These are phyloP conservation scores for Eupithecia pulchellata DNA, from an alignment of 2,888 invertebrate species.

Conservation along the genomic window DNA sequence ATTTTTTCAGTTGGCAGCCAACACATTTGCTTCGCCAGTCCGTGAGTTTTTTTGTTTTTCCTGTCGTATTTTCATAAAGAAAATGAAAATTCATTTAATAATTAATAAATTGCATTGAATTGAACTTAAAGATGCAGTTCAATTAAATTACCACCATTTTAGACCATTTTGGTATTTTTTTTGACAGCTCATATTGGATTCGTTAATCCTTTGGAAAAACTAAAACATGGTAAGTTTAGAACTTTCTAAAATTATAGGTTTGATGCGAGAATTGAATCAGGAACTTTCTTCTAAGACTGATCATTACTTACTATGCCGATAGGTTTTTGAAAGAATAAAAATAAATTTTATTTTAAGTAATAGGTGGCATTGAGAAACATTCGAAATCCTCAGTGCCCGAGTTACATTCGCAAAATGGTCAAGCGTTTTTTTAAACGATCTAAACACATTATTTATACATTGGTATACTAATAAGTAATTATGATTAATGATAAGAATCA, in stretches of 20 bases:
- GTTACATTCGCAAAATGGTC: too few species aligned
- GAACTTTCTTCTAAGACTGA: not conserved
- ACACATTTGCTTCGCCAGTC: not conserved
- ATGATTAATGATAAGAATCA: too few species aligned
- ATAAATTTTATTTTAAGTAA: not conserved
- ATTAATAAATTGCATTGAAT: not conserved
- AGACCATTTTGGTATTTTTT: too few species aligned
- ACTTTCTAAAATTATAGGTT: not conserved
- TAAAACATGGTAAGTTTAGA: not conserved
- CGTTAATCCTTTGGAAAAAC: not conserved
- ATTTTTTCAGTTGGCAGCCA: constrained; percentile 5
- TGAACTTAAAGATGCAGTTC: too few species aligned
- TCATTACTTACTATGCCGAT: not conserved
- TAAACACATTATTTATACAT: too few species aligned
- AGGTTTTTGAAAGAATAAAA: not conserved
- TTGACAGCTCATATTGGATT: not conserved
- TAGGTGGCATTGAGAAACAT: too few species aligned
- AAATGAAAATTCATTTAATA: not conserved
- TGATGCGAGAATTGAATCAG: too few species aligned
- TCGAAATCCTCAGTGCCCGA: too few species aligned
- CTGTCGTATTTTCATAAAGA: too few species aligned
- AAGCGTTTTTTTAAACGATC: too few species aligned
- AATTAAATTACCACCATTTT: too few species aligned
- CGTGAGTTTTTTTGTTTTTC: not conserved
- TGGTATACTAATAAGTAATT: too few species aligned